Base-by-base conservation (phyloP, 2,888 invertebrate species). In the Sarcophaga rosellei region DNA sequence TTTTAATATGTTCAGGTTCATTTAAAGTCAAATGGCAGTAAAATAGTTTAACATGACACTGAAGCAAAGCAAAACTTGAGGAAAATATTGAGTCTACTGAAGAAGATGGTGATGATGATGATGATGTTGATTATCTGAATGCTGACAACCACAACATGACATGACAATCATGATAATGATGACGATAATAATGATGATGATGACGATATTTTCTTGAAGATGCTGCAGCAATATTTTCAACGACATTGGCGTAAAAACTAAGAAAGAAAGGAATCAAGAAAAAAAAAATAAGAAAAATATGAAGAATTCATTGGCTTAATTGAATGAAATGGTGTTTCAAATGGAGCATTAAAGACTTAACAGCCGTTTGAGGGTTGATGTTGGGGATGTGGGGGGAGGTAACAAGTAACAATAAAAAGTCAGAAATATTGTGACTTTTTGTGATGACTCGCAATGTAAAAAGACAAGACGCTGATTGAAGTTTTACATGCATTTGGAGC, bases 311-410 rank as follows among this genome's bases (percentile, higher is more conserved):
- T 92, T 91, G 92, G 90, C 91, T 92, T 92, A 92, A 92, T 92
- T 92, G 91, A 92, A 92, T 92, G 92, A 92, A 53, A 92, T 88
- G 84, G 91, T 90, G 91, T 91, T 91, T 90, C 91, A 91, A 91
- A 90, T 91, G 91, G 90, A 91, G 91, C 91, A 91, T 91, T 91
- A 90, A 91, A 90, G 91, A 89, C 90, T 90, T 88, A 90, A 90
- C 89, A 86, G 78, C 83, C 76, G 75, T 61, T 84, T 84, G 47
- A 35, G 63, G 35, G 57, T 82, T 80, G 82, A 77, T 84, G 76
- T 78, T 69, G 74, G 63, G 57, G 62, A 53, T 79, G 66, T 59
- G 70, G 35, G 5, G n/a, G 75, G 78, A 77, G 72, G 73, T 80
- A 72, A 81, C 61, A 59, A 76, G 66, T 59, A 83, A 69, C 21